Percentiles rank a stretch among this genome's conserved stretches.
Conservation (phyloP, 1,140 invertebrate genomes). For the Planococcus citri region DNA sequence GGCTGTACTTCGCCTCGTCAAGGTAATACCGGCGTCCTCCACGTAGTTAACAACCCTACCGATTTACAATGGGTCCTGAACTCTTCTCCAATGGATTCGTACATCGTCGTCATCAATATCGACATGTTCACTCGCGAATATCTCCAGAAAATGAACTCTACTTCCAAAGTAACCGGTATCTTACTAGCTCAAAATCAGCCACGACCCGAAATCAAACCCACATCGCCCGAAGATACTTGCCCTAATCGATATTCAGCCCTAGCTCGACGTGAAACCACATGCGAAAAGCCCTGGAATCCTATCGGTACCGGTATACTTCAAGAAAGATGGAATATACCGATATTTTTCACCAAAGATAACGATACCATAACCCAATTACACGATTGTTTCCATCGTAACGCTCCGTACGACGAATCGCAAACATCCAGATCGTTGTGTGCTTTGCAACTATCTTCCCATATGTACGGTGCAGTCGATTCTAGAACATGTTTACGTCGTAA, state of each 20-base stretch:
- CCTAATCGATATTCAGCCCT: conserved; percentile 63
- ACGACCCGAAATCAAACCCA: conserved; percentile 34
- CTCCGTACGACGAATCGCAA: conserved; percentile 41
- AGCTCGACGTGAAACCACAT: background rate
- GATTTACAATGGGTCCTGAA: conserved; percentile 61
- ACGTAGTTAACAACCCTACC: conserved; percentile 45
- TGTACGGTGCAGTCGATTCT: conserved; percentile 76
- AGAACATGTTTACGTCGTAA: conserved; percentile 60
- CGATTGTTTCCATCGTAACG: conserved; percentile 47
- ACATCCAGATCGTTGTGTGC: conserved; percentile 64
- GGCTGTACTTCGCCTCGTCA: conserved; percentile 62
- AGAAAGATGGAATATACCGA: conserved; percentile 68
- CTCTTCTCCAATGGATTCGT: conserved; percentile 52
- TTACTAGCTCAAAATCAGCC: background rate
- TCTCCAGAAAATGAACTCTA: background rate
- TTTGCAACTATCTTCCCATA: conserved; percentile 69
- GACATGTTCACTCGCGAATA: conserved; percentile 41
- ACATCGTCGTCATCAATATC: conserved; percentile 53
- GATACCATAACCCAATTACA: conserved; percentile 44
- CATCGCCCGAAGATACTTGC: conserved; percentile 64
- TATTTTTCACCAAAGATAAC: conserved; percentile 56
- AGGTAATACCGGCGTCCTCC: conserved; percentile 75
- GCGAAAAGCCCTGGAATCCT: conserved; percentile 56
- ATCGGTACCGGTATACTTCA: conserved; percentile 56
- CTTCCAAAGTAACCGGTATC: background rate